These are phyloP conservation scores for Macrophya alboannulata DNA, from an alignment of 2,888 invertebrate species.

Conservation along the genomic window DNA sequence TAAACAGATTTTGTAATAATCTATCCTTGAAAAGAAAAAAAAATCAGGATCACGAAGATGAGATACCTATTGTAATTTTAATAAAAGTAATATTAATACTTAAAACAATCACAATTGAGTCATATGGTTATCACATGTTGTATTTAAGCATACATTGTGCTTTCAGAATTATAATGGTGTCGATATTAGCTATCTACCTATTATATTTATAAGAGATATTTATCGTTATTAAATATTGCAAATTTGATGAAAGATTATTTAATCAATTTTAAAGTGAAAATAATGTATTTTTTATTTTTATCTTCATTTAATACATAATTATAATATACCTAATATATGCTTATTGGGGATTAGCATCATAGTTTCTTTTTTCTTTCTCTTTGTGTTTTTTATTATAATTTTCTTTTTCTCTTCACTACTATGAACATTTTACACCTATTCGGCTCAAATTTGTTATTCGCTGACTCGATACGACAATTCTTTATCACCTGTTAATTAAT, in stretches of 20 bases:
- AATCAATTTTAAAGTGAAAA: constrained; percentile 31
- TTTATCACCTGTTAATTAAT: neutral
- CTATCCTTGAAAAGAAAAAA: constrained; percentile 29
- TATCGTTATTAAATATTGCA: constrained; percentile 44
- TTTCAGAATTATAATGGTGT: constrained; percentile 36
- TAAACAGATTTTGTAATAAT: neutral
- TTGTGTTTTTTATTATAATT: neutral
- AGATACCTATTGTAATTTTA: constrained; percentile 1
- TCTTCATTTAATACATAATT: constrained; percentile 32
- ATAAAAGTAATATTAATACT: constrained; percentile 60
- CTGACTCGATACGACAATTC: constrained; percentile 1
- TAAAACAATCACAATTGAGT: constrained; percentile 60
- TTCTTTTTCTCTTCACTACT: neutral
- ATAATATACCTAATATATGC: constrained; percentile 37
- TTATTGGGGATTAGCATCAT: constrained; percentile 37
- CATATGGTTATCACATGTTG: constrained; percentile 56
- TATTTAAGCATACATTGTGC: constrained; percentile 53
- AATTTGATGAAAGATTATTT: constrained; percentile 37
- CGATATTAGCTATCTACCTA: constrained; percentile 7
- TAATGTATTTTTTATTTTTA: constrained; percentile 47
- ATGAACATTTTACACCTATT: constrained; percentile 40
- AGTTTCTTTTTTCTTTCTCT: neutral
- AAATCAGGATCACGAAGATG: neutral
- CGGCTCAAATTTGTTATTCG: constrained; percentile 11
- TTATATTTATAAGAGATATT: constrained; percentile 13